phyloP scores from a whole-genome alignment of 2,888 invertebrate genomes.

The Camponotus fellah region DNA sequence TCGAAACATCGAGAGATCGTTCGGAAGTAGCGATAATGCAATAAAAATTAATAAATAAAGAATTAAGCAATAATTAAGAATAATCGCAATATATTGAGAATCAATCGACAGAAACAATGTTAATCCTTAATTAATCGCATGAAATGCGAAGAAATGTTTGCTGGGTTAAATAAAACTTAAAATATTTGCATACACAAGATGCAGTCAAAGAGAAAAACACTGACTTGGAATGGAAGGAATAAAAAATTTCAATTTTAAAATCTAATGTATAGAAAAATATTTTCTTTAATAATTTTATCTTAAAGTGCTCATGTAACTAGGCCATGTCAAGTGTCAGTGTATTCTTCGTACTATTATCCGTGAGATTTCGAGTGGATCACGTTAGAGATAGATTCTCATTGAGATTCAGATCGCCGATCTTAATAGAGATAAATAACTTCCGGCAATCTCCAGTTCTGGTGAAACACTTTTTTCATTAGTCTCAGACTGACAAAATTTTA shows the following conservation, averaged over 20 bases:
- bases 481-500: conserved; percentile 78
- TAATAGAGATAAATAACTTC: too few species aligned
- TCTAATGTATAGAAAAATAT: too few species aligned
- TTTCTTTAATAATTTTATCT: too few species aligned
- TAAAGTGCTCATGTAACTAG: too few species aligned
- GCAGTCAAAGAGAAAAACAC: neutral
- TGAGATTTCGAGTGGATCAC: too few species aligned
- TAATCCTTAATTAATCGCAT: conserved; percentile 30
- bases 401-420: too few species aligned
- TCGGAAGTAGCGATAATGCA: neutral
- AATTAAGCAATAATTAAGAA: neutral
- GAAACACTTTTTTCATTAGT: conserved; percentile 77
- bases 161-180: conserved; percentile 8
- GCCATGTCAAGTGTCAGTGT: conserved; percentile 45
- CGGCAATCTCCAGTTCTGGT: conserved; percentile 59
- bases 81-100: conserved; percentile 4
- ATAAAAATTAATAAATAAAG: too few species aligned
- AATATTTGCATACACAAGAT: neutral
- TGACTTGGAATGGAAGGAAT: too few species aligned
- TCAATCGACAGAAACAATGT: neutral
- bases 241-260: too few species aligned
- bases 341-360: conserved; percentile 51
- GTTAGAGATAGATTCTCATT: too few species aligned
- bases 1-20: neutral
- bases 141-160: neutral